Conservation (phyloP, 1,140 invertebrate genomes). For the Leguminivora glycinivorella region DNA sequence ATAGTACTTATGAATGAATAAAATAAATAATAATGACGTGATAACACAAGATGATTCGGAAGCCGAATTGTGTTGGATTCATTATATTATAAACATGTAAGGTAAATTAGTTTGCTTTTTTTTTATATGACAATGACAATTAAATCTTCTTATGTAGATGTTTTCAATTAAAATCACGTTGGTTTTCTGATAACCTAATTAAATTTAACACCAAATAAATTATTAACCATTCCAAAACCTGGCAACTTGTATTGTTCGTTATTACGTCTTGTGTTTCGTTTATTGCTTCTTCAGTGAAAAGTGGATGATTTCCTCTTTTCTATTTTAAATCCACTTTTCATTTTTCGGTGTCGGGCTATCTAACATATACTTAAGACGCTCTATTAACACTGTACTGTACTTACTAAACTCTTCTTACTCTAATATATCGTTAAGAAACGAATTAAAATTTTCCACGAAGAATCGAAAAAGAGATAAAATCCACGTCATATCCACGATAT, state of each 20-base stretch:
- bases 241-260: constrained; percentile 16
- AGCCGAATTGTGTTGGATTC: no score
- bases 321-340: constrained; percentile 17
- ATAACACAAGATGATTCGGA: not conserved
- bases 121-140: no score
- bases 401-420: constrained; percentile 23
- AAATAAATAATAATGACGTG: not conserved
- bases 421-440: not conserved
- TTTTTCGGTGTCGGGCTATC: not conserved
- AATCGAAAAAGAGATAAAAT: not conserved
- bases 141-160: no score
- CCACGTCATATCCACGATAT: not conserved
- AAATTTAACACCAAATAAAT: no score
- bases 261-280: not conserved
- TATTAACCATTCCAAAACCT: constrained; percentile 2
- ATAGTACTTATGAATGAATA: no score
- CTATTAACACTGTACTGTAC: constrained; percentile 19
- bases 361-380: constrained; percentile 15
- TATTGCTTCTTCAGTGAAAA: constrained; percentile 19
- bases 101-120: no score
- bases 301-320: not conserved
- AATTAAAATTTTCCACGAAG: not conserved
- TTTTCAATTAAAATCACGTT: no score
- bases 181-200: no score
- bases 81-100: no score